These are phyloP conservation scores for Zaprionus tsacasi DNA, from an alignment of 1,140 invertebrate species.

Conservation along the genomic window DNA sequence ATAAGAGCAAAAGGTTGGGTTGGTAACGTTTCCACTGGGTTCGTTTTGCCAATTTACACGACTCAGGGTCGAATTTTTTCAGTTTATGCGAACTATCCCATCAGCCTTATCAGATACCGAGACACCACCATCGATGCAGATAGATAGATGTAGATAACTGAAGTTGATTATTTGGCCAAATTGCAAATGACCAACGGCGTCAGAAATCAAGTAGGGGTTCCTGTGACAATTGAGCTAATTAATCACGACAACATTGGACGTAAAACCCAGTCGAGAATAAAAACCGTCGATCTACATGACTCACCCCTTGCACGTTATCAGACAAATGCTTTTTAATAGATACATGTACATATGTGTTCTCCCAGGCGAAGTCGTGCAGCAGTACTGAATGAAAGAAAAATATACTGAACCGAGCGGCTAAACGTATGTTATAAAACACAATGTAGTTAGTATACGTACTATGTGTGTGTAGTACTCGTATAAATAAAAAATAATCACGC, in stretches of 20 bases:
- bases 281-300: constrained; percentile 31
- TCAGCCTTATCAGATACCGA: background rate
- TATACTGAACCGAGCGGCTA: background rate
- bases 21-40: background rate
- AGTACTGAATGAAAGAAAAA: constrained; percentile 24
- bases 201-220: background rate
- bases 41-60: constrained; percentile 1
- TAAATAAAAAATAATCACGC: background rate
- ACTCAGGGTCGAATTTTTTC: background rate
- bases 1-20: constrained; percentile 9
- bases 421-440: constrained; percentile 3
- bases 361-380: background rate
- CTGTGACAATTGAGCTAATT: constrained; percentile 20
- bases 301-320: constrained; percentile 27
- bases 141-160: background rate
- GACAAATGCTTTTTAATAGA: constrained; percentile 9
- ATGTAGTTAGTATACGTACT: background rate
- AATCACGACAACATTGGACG: constrained; percentile 15
- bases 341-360: background rate
- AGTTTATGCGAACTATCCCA: background rate
- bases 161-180: background rate
- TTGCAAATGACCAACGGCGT: background rate
- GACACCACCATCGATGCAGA: background rate
- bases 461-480: background rate
- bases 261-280: background rate